Conservation (phyloP, 2,888 invertebrate genomes). For the Zaprionus lineosus region DNA sequence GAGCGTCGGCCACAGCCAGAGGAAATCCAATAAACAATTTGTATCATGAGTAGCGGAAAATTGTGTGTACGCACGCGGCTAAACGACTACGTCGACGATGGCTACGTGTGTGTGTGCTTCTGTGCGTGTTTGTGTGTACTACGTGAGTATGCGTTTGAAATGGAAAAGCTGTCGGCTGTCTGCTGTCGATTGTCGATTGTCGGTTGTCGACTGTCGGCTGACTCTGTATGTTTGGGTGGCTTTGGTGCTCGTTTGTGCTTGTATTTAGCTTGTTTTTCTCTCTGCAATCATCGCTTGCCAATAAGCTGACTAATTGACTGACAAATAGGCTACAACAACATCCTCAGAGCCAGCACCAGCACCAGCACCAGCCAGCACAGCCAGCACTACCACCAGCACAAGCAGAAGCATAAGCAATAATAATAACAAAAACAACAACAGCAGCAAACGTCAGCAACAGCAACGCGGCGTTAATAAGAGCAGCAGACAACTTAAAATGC, state of each 20-base stretch:
- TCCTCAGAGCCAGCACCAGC: too few species aligned
- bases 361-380: too few species aligned
- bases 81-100: constrained; percentile 49
- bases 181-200: constrained; percentile 23
- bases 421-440: constrained; percentile 27
- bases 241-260: constrained; percentile 43
- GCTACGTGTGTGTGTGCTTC: constrained; percentile 8
- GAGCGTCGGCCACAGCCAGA: constrained; percentile 46
- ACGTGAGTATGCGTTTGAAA: constrained; percentile 55
- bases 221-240: constrained; percentile 11
- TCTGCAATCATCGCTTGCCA: constrained; percentile 77
- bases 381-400: too few species aligned
- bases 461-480: constrained; percentile 62
- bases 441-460: constrained; percentile 19
- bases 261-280: constrained; percentile 71
- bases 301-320: constrained; percentile 77
- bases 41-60: constrained; percentile 76
- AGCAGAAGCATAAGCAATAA: constrained; percentile 26
- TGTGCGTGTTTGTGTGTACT: constrained; percentile 25
- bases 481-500: constrained; percentile 62
- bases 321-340: constrained; percentile 67
- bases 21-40: constrained; percentile 76
- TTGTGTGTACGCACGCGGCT: constrained; percentile 75
- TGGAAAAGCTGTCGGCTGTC: constrained; percentile 72
- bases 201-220: constrained; percentile 23